These are phyloP conservation scores for Potorous gilbertii DNA, from an alignment of 2,797 vertebrate genomes.

Conservation along the genomic window DNA sequence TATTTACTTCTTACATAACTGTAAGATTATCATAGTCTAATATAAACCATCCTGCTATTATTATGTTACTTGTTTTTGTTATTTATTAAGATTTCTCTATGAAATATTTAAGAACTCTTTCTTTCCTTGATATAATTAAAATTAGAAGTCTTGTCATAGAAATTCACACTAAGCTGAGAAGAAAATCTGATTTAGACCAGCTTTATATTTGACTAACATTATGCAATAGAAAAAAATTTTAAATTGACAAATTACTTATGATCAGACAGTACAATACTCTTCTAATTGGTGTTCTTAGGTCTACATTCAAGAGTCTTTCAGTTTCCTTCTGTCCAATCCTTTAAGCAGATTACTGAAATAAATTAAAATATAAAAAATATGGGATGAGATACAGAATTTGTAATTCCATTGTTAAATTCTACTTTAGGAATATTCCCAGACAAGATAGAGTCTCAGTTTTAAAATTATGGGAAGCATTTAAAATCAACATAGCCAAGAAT, in stretches of 20 bases:
- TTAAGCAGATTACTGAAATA: slow-evolving; percentile 46
- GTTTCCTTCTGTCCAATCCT: slow-evolving; percentile 25
- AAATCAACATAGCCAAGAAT: slow-evolving; percentile 67
- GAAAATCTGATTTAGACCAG: background rate
- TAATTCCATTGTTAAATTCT: slow-evolving; percentile 16
- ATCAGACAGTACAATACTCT: background rate
- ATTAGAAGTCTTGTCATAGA: slow-evolving; percentile 9
- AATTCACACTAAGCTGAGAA: slow-evolving; percentile 15
- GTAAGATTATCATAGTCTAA: background rate
- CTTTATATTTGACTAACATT: slow-evolving; percentile 22
- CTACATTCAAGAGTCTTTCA: slow-evolving; percentile 8
- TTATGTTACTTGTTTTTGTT: background rate
- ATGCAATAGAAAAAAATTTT: background rate
- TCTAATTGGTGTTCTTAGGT: background rate
- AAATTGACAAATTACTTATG: background rate
- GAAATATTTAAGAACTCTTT: background rate
- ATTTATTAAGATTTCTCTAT: background rate
- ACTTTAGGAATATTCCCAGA: slow-evolving; percentile 39
- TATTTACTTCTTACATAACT: slow-evolving; percentile 11
- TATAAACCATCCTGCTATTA: background rate
- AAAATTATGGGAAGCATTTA: slow-evolving; percentile 52
- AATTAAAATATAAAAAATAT: slow-evolving; percentile 41
- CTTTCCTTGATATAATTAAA: background rate
- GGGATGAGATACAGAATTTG: background rate
- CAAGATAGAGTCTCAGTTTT: background rate